These are phyloP conservation scores for Acipenser oxyrinchus DNA, from an alignment of 2,797 vertebrate genomes.

Conservation along the genomic window DNA sequence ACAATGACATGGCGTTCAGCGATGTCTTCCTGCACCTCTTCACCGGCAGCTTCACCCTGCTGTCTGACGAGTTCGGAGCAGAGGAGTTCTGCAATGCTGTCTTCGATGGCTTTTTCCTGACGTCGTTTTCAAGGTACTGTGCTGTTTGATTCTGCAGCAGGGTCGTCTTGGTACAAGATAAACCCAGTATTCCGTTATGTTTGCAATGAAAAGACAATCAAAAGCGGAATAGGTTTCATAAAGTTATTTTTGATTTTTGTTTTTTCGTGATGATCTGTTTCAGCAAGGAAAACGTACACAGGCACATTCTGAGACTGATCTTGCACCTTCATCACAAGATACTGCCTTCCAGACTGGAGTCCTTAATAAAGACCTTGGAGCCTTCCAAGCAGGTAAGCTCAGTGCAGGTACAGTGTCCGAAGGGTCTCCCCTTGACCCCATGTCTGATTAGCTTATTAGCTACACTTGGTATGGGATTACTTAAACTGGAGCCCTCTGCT, in stretches of 20 bases:
- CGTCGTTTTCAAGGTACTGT: conserved; percentile 75
- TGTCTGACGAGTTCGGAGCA: conserved; percentile 81
- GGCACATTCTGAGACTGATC: conserved; percentile 79
- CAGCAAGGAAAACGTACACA: conserved; percentile 96
- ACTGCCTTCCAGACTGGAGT: conserved; percentile 68
- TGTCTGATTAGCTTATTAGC: too few species aligned
- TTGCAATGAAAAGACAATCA: background rate
- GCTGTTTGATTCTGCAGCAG: too few species aligned
- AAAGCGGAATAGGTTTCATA: background rate
- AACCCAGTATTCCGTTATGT: background rate
- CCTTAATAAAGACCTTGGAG: conserved; percentile 80
- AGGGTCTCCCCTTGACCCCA: too few species aligned
- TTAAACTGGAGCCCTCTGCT: too few species aligned
- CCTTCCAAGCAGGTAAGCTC: conserved; percentile 81
- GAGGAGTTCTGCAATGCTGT: conserved; percentile 87
- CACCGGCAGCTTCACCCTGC: conserved; percentile 80
- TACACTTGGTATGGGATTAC: too few species aligned
- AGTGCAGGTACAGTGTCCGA: too few species aligned
- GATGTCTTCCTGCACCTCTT: conserved; percentile 80
- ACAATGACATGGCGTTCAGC: conserved; percentile 83
- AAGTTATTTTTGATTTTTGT: background rate
- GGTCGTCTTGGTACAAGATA: too few species aligned
- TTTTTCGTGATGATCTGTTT: conserved; percentile 11
- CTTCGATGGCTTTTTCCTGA: conserved; percentile 87
- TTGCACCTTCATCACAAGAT: conserved; percentile 91